phyloP scores from a whole-genome alignment of 1,140 invertebrate species.

The Papilio helenus region DNA sequence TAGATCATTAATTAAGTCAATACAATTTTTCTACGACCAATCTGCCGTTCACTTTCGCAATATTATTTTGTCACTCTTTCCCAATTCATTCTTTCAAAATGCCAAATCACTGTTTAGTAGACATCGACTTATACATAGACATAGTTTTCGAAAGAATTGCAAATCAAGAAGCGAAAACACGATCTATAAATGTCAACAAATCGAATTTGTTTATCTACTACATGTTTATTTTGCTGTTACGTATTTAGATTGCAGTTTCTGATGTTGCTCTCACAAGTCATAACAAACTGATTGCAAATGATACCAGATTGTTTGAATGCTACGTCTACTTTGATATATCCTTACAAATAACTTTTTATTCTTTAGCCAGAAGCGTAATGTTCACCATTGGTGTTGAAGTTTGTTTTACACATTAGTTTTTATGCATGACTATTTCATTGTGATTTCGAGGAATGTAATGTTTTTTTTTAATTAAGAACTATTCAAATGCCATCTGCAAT shows the following conservation, averaged over 20 bases:
- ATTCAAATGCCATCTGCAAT: too few species aligned
- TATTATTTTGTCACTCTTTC: background rate
- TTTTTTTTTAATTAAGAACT: too few species aligned
- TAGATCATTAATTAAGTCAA: background rate
- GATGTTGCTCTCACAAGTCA: background rate
- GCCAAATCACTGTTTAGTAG: background rate
- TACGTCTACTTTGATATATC: background rate
- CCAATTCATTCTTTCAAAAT: background rate
- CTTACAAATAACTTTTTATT: background rate
- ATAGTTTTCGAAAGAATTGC: background rate
- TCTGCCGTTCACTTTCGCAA: background rate
- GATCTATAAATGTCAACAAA: background rate
- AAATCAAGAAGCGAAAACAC: background rate
- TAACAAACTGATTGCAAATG: slow-evolving; percentile 3
- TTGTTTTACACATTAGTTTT: background rate
- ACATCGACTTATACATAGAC: background rate
- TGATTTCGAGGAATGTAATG: too few species aligned
- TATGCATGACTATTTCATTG: background rate
- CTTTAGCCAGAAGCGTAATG: too few species aligned
- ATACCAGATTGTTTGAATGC: background rate
- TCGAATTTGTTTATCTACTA: background rate
- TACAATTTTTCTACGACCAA: background rate
- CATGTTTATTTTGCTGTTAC: background rate
- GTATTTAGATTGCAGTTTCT: background rate
- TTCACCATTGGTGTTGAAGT: background rate